Conservation (phyloP, 2,888 invertebrate genomes). For the Lasioglossum oenotherae region DNA sequence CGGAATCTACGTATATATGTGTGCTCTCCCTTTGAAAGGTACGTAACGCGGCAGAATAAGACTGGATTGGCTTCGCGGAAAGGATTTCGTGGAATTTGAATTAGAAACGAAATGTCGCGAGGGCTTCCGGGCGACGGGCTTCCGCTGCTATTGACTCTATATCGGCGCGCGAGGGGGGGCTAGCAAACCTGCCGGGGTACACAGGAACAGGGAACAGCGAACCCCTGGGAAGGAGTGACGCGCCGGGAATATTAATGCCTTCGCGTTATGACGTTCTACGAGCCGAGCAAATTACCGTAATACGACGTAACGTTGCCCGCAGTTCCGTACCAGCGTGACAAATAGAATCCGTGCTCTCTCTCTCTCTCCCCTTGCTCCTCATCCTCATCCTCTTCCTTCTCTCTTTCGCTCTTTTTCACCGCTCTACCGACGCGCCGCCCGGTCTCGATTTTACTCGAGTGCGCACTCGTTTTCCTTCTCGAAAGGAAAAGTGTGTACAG, state of each 20-base stretch:
- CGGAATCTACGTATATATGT: constrained; percentile 61
- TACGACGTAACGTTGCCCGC: constrained; percentile 50
- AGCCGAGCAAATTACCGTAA: constrained; percentile 63
- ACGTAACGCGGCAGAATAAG: constrained; percentile 57
- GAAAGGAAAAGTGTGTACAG: constrained; percentile 48
- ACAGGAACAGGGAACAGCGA: constrained; percentile 19
- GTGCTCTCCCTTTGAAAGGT: constrained; percentile 60
- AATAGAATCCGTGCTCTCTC: constrained; percentile 38
- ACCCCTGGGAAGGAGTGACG: constrained; percentile 39
- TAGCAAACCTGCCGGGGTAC: background rate
- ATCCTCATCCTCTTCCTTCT: background rate
- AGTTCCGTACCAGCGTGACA: constrained; percentile 32
- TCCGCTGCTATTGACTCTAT: constrained; percentile 58
- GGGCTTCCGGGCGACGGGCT: constrained; percentile 44
- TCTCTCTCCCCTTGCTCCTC: background rate
- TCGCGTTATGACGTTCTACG: constrained; percentile 53
- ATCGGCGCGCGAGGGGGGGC: constrained; percentile 8
- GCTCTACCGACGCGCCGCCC: background rate
- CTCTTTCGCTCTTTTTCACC: background rate
- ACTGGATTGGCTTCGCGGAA: constrained; percentile 64
- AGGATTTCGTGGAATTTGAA: constrained; percentile 70
- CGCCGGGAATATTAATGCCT: constrained; percentile 65
- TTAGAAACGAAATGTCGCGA: constrained; percentile 66
- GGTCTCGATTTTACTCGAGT: constrained; percentile 33
- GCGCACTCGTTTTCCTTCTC: constrained; percentile 37